Conservation (phyloP, 2,113 vertebrate genomes). For the Rafetus swinhoei region DNA sequence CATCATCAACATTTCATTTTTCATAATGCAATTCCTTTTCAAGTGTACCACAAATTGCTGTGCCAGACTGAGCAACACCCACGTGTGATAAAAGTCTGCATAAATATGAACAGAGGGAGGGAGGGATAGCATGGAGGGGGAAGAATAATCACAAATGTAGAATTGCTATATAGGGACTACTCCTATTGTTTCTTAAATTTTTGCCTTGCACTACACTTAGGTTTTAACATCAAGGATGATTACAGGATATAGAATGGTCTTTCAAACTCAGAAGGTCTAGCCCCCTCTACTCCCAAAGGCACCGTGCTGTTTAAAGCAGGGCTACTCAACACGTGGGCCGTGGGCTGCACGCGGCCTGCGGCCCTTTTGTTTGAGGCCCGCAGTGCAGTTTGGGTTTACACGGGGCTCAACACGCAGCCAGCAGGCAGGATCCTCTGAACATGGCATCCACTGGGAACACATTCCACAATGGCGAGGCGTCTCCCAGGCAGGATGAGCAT, state of each 20-base stretch:
- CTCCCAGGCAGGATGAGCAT: too few relatives aligned
- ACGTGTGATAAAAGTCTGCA: not conserved
- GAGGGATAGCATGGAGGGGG: not conserved
- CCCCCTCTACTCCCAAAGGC: not conserved
- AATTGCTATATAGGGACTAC: fast-evolving
- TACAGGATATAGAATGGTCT: constrained; percentile 10
- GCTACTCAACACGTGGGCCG: too few relatives aligned
- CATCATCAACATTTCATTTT: constrained; percentile 47
- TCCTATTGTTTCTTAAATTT: not conserved
- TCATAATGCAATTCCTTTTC: constrained; percentile 11
- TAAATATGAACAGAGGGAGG: not conserved
- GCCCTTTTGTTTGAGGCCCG: too few relatives aligned
- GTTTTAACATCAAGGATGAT: not conserved
- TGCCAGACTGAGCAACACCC: not conserved
- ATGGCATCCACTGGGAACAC: too few relatives aligned
- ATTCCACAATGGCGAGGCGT: too few relatives aligned
- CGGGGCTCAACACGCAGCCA: too few relatives aligned
- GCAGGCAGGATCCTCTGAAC: too few relatives aligned
- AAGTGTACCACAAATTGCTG: fast-evolving
- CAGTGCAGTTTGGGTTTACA: too few relatives aligned
- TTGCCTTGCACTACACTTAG: not conserved
- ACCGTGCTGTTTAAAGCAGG: not conserved
- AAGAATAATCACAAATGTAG: not conserved
- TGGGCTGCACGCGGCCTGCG: too few relatives aligned
- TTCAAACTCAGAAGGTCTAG: not conserved